These are phyloP conservation scores for Todiramphus chloris DNA, from an alignment of 2,113 vertebrate genomes.

Conservation along the genomic window DNA sequence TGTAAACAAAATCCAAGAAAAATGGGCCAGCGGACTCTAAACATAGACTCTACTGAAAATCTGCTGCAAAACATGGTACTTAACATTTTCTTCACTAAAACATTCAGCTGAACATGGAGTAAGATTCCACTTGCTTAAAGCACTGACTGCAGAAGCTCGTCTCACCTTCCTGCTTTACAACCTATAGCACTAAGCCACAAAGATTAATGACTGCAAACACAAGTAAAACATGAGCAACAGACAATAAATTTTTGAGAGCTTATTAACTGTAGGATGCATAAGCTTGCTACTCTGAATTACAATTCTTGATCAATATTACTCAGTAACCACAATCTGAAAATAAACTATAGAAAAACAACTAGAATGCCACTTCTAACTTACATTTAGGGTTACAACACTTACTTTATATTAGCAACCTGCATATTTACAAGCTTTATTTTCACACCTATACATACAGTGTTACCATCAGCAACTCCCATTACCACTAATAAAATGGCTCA, in stretches of 20 bases:
- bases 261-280: conserved; percentile 8
- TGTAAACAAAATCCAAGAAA: not conserved
- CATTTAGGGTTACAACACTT: not conserved
- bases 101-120: not conserved
- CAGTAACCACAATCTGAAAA: not conserved
- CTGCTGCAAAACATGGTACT: not conserved
- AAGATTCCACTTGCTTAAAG: not conserved
- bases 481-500: not conserved
- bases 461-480: not conserved
- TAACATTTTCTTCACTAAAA: not conserved
- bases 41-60: not conserved
- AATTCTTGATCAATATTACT: not conserved
- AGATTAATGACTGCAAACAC: not conserved
- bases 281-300: not conserved
- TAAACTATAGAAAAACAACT: not conserved
- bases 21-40: not conserved
- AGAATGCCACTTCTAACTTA: not conserved
- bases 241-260: not conserved
- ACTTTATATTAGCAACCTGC: not conserved
- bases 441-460: not conserved
- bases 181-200: not conserved
- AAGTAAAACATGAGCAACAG: not conserved
- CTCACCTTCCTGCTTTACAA: conserved; percentile 9
- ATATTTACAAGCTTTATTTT: not conserved
- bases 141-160: not conserved